Percentiles rank a stretch among this genome's conserved stretches.
Evolutionary conservation across 2,113 vertebrate species (phyloP).

Genomic region (Cryptotis parvus): DNA sequence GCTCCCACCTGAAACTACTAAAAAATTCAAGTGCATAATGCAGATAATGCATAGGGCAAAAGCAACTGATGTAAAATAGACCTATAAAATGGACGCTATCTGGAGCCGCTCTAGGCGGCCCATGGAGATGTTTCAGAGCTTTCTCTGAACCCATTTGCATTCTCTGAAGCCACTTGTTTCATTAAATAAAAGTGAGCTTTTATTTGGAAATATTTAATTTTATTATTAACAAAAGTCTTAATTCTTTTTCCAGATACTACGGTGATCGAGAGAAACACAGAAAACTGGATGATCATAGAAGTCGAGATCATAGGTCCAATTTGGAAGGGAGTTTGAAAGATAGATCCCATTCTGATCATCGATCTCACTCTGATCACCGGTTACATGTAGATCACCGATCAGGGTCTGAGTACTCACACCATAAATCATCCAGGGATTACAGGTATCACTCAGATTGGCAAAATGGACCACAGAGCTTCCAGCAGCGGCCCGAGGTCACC

Average conservation of each 20-base stretch:
- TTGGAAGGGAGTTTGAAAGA: constrained; percentile 93
- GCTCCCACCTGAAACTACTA: background rate
- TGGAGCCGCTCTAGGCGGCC: background rate
- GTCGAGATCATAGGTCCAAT: constrained; percentile 92
- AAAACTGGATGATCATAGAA: constrained; percentile 95
- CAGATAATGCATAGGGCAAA: background rate
- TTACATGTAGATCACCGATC: constrained; percentile 90
- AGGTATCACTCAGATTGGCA: constrained; percentile 98
- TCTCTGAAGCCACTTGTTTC: background rate
- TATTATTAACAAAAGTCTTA: constrained; percentile 20
- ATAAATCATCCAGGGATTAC: constrained; percentile 94
- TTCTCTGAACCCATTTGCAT: background rate
- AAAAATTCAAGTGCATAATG: background rate
- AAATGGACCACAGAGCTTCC: constrained; percentile 92
- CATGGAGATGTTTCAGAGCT: background rate
- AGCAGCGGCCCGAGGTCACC: constrained; percentile 95
- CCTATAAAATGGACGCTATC: background rate
- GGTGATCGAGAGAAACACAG: constrained; percentile 94
- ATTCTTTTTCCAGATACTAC: constrained; percentile 91
- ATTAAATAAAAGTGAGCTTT: background rate
- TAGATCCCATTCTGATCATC: constrained; percentile 89
- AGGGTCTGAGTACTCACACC: constrained; percentile 90
- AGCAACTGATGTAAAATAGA: background rate
- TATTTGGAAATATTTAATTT: constrained; percentile 28
- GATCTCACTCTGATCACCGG: constrained; percentile 92